Conservation (phyloP, 2,113 vertebrate genomes). For the Coreoperca whiteheadi region DNA sequence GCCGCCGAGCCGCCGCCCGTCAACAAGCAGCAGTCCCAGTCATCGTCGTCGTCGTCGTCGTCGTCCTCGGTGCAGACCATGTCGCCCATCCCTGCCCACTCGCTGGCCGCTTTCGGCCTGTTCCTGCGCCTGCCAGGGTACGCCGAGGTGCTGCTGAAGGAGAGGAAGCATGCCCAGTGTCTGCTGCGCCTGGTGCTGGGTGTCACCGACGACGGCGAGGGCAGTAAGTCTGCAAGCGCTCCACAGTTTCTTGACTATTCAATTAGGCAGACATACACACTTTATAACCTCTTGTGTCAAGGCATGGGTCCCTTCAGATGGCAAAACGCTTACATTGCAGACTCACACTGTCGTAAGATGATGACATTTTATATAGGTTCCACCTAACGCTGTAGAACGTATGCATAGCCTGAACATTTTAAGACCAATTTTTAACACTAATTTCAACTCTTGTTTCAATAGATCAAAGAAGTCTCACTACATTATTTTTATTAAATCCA, state of each 20-base stretch:
- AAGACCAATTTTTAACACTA: not conserved
- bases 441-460: not conserved
- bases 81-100: slow-evolving; percentile 98
- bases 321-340: not conserved
- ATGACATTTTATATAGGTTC: not conserved
- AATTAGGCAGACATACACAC: not conserved
- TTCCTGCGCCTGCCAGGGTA: slow-evolving; percentile 98
- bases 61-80: slow-evolving; percentile 93
- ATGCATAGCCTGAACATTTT: not conserved
- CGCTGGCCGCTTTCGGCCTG: slow-evolving; percentile 96
- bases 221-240: slow-evolving; percentile 89
- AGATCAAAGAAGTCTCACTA: not conserved
- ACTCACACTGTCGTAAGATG: not conserved
- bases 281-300: not conserved
- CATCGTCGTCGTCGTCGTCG: slow-evolving; percentile 63
- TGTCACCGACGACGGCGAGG: slow-evolving; percentile 98
- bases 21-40: slow-evolving; percentile 84
- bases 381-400: not conserved
- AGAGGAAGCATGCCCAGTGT: slow-evolving; percentile 98
- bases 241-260: not conserved
- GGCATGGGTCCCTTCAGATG: not conserved
- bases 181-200: slow-evolving; percentile 97
- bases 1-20: slow-evolving; percentile 94
- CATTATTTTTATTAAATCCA: no score
- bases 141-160: slow-evolving; percentile 97